Base-by-base conservation (phyloP, 2,888 invertebrate species). In the Eulithis testata region DNA sequence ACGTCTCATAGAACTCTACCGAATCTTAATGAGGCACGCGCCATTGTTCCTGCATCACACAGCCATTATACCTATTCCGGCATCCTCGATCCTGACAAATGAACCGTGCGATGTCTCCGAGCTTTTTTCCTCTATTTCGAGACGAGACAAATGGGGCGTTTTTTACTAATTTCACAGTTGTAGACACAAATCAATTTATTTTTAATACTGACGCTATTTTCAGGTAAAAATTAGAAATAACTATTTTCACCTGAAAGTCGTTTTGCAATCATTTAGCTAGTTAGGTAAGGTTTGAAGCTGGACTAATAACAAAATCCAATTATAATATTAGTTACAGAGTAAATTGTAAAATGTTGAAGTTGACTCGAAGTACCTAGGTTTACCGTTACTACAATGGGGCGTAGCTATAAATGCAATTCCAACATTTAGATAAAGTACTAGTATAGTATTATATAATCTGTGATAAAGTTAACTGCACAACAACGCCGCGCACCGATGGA, bases 1-100 rank as follows among this genome's bases (percentile, higher is more conserved):
- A 59, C 50, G 31, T n/a, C 14, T 37, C 36, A 12, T 51, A 57
- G 47, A 49, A n/a, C 45, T 47, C 9, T 14, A 43, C 47, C 9
- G 69, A 65, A 70, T 66, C 63, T 45, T 66, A 70, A 70, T 72
- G 72, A 70, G 54, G 60, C 72, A 60, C 31, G 60, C 63, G 47
- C 72, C 47, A 70, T 72, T 72, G 72, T 72, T 72, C 64, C 58
- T 45, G 60, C 65, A 44, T 50, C 14, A 45, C 36, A 11, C 31
- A 8, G 50, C 50, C 51, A 51, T 51, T 59, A 44, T 44, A 12
- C 21, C 21, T 21, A 21, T 51, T 59, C 44, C n/a, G 31, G 12
- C 62, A 55, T 59, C 52, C 64, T 49, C 52, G 54, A 45, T 58
- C 52, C 31, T 56, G 57, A 50, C 65, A 66, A 66, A 66, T 62